These are phyloP conservation scores for Monopterus albus DNA, from an alignment of 2,113 vertebrate genomes.

Conservation along the genomic window DNA sequence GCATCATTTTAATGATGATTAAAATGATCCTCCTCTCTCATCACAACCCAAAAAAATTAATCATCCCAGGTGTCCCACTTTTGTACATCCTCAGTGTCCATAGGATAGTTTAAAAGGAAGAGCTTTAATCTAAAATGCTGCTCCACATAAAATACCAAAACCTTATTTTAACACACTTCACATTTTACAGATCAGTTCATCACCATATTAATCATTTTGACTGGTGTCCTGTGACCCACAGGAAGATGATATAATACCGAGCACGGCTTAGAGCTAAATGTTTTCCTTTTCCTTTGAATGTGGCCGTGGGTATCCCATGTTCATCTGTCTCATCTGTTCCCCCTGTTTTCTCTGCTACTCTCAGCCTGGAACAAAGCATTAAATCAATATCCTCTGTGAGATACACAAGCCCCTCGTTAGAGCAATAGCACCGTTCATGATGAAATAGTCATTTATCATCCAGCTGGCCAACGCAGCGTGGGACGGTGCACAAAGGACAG, in stretches of 20 bases:
- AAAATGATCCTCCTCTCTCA: background rate
- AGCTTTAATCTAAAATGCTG: background rate
- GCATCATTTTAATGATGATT: slow-evolving; percentile 30
- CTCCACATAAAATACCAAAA: background rate
- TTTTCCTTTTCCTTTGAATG: slow-evolving; percentile 27
- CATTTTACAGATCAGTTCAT: slow-evolving; percentile 1
- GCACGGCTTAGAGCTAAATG: background rate
- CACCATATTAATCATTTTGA: background rate
- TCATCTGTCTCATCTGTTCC: slow-evolving; percentile 8
- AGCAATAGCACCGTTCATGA: slow-evolving; percentile 13
- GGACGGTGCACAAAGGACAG: slow-evolving; percentile 16
- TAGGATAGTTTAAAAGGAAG: background rate
- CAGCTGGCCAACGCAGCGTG: background rate
- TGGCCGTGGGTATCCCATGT: slow-evolving; percentile 19
- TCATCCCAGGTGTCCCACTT: slow-evolving; percentile 19
- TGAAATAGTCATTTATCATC: slow-evolving; percentile 51
- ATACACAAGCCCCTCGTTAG: slow-evolving; percentile 23
- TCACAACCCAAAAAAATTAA: slow-evolving; percentile 15
- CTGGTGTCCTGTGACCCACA: background rate
- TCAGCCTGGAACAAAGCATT: slow-evolving; percentile 40
- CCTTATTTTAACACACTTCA: background rate
- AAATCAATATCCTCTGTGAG: slow-evolving; percentile 53
- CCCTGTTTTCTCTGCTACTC: slow-evolving; percentile 5
- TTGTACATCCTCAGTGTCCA: background rate
- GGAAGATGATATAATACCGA: slow-evolving; percentile 3